phyloP scores from a whole-genome alignment of 2,113 vertebrate genomes.

The Thamnophis sirtalis region DNA sequence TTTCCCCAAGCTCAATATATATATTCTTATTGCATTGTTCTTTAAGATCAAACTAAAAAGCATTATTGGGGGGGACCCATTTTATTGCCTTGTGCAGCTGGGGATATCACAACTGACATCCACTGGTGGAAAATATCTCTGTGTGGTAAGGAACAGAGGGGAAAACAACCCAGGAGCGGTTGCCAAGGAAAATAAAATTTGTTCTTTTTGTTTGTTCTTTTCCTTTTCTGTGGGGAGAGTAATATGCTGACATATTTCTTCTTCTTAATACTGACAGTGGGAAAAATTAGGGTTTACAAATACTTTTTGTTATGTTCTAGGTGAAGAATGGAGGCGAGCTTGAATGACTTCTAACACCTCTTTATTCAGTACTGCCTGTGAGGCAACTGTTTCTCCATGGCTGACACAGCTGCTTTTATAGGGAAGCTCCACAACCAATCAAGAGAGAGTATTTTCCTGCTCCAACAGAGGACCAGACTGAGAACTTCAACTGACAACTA shows the following conservation, averaged over 20 bases:
- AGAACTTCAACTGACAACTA: too few species aligned
- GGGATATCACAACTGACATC: slow-evolving; percentile 9
- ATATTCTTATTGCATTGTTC: background rate
- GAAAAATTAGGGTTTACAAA: background rate
- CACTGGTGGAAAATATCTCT: background rate
- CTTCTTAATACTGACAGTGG: background rate
- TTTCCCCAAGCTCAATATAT: background rate
- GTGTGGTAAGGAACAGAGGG: background rate
- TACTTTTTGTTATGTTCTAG: background rate
- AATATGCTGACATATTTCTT: background rate
- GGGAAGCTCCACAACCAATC: too few species aligned
- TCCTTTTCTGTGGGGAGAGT: background rate
- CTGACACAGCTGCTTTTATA: too few species aligned
- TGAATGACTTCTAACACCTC: too few species aligned
- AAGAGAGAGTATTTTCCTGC: too few species aligned
- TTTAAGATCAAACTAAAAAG: background rate
- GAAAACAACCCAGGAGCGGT: background rate
- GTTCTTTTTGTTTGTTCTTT: background rate
- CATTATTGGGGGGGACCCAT: background rate
- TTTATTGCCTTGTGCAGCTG: background rate
- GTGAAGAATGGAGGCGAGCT: too few species aligned
- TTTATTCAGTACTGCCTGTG: too few species aligned
- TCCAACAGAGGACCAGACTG: too few species aligned
- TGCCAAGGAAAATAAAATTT: background rate
- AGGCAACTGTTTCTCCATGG: too few species aligned